A percentile compares a stretch with the other conserved stretches of the same genome.
Conservation (phyloP, 1,140 invertebrate genomes). For the Eulimnadia texana region DNA sequence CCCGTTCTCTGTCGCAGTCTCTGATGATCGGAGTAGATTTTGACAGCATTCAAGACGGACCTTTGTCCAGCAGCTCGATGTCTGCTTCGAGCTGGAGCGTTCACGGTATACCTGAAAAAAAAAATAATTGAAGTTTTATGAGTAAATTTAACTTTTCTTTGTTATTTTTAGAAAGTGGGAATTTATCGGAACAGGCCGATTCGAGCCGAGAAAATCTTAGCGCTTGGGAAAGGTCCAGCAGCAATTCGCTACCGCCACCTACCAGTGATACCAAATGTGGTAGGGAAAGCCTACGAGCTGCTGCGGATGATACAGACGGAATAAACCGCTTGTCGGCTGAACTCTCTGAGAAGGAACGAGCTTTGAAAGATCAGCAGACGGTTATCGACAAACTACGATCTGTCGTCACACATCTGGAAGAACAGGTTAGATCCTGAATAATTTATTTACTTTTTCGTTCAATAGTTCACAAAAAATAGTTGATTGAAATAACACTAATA, state of each 20-base stretch:
- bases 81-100: slow-evolving; percentile 18
- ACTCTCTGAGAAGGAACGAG: background rate
- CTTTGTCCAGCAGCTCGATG: slow-evolving; percentile 6
- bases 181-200: background rate
- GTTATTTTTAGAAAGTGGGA: background rate
- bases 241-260: background rate
- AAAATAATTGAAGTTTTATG: background rate
- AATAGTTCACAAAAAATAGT: too few species aligned
- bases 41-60: slow-evolving; percentile 18
- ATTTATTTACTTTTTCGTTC: background rate
- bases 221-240: background rate
- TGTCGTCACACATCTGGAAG: background rate
- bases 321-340: background rate
- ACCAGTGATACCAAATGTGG: background rate
- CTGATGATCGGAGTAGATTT: slow-evolving; percentile 23
- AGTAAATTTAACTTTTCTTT: too few species aligned
- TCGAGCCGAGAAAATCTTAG: background rate
- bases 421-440: background rate
- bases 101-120: too few species aligned
- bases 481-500: background rate
- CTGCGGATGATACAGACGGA: background rate
- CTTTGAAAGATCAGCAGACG: background rate
- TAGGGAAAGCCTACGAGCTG: background rate
- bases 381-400: background rate
- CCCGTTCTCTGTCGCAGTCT: slow-evolving; percentile 32